A percentile compares a stretch with the other conserved stretches of the same genome.
Conservation (phyloP, 2,797 vertebrate species). For the Sebastes kiyomatsui region DNA sequence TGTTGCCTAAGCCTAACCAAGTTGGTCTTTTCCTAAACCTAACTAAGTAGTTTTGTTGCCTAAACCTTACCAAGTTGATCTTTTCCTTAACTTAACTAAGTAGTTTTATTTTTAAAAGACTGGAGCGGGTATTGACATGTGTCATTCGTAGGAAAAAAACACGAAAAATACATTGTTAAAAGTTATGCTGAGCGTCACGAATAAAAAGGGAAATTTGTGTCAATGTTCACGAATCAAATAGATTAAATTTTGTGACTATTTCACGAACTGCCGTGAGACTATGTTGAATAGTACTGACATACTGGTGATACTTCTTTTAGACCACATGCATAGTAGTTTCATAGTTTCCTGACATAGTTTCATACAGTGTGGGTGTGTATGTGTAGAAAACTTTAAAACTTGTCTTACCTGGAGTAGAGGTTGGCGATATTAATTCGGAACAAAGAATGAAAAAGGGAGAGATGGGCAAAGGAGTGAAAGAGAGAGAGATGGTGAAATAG, state of each 20-base stretch:
- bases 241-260: too few relatives aligned
- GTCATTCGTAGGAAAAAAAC: too few relatives aligned
- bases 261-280: fast-evolving
- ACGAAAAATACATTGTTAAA: too few relatives aligned
- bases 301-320: background rate
- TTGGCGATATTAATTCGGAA: slow-evolving; percentile 15
- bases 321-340: background rate
- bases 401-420: slow-evolving; percentile 62
- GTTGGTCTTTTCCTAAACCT: too few relatives aligned
- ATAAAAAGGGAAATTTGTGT: too few relatives aligned
- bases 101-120: too few relatives aligned
- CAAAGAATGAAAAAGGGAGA: background rate
- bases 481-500: slow-evolving; percentile 6
- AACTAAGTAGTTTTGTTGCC: too few relatives aligned
- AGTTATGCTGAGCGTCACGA: too few relatives aligned
- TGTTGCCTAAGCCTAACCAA: fast-evolving
- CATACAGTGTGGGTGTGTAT: background rate
- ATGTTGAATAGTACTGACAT: background rate
- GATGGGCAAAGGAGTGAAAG: background rate
- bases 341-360: background rate
- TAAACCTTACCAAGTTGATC: too few relatives aligned
- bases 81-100: too few relatives aligned
- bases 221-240: too few relatives aligned
- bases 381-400: background rate
- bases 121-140: fast-evolving